Base-by-base conservation (phyloP, 2,797 vertebrate species). In the Rachycentron canadum region DNA sequence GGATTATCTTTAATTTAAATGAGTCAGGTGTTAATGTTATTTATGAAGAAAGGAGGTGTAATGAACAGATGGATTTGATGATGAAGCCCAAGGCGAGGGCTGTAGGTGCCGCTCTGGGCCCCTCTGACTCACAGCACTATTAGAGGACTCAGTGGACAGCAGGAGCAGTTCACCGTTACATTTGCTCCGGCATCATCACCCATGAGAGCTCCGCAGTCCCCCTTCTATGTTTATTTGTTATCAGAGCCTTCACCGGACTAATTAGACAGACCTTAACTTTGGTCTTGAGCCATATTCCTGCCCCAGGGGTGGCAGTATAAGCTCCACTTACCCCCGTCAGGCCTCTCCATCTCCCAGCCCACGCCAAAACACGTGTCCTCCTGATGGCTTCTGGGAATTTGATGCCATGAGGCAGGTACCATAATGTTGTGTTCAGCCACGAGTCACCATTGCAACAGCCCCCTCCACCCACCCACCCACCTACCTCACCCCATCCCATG, bases 211-310 rank as follows among this genome's bases (percentile, higher is more conserved):
- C 59, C 70, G 64, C 36, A 28, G 71, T 73, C 73, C 74, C 83
- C 73, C 76, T 82, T 82, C 71, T 73, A 49, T 92, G 91, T 95
- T 93, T 94, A 92, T 93, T 91, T 94, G 92, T 89, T 89, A 92
- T 91, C 83, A 73, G 83, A 82, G 58, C 83, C 72, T 85, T 88
- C 83, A 65, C 86, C 57, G 79, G 89, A 92, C 80, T 94, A 94
- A 93, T 95, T 91, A 93, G 89, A 91, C 34, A 52, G 78, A 89
- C 86, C 91, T 76, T 82, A 83, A 84, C 86, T 86, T 89, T 86
- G 89, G 85, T 88, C 76, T 79, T 84, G 71, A 78, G 86, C 88
- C 89, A 79, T 76, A 43, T 73, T 78, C 43, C 53, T 9, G 52
- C 74, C 89, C 82, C 69, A 43, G 74, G 83, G 78, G 64, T 19